Base-by-base conservation (phyloP, 1,140 invertebrate genomes). In the Aricia agestis region DNA sequence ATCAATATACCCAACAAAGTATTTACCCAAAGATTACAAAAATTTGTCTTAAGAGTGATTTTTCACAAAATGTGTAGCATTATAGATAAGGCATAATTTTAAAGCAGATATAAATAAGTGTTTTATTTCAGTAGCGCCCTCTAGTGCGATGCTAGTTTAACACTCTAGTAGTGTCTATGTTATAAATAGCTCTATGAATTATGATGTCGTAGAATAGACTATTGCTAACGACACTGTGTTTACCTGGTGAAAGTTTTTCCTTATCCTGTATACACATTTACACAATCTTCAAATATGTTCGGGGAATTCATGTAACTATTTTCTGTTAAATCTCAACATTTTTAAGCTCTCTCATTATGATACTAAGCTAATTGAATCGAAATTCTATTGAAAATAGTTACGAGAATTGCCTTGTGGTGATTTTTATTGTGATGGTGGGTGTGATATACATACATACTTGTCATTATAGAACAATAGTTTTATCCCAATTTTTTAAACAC, bases 161-260 rank as follows among this genome's bases (percentile, higher is more conserved):
- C 59, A 63, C 2, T 76, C 70, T 66, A 70, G 73, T 78, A 76
- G 72, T 18, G 17, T 52, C 18, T 63, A 63, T 63, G 59, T 63
- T 63, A 63, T 25, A 63, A 31, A 63, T 63, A 11, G 59, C 59
- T 19, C 11, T 68, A 68, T n/a, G n/a, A n/a, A n/a, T n/a, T n/a
- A n/a, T 73, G 36, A 63, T 83, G 77, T 80, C 76, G 82, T 83
- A 83, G 82, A 36, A 63, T 63, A 63, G 59, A 63, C 17, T 19
- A 19, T 63, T 63, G 18, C 59, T 63, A 63, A 63, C 59, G 18
- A 18, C 18, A 25, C 59, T 63, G 18, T 25, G 19, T 63, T 63
- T 63, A 63, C 13, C 45, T 63, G 7, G 59, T 63, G 58, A 59
- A 19, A 63, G 36, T 73, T 74, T 78, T 70, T 82, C 72, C 80